These are phyloP conservation scores for Gadus macrocephalus DNA, from an alignment of 2,113 vertebrate genomes.

Conservation along the genomic window DNA sequence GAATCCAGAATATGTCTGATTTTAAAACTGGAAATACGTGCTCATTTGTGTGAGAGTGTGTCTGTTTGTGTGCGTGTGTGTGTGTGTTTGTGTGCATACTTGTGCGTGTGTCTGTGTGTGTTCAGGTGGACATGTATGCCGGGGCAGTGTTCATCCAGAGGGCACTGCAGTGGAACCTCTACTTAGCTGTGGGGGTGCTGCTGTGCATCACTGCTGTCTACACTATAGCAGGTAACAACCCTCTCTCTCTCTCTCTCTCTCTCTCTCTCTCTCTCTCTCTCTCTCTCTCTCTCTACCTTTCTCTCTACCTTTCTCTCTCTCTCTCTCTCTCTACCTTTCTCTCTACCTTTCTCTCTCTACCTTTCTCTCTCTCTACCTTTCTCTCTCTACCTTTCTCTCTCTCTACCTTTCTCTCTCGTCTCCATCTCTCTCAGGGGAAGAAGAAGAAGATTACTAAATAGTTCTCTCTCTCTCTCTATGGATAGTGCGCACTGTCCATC, in stretches of 20 bases:
- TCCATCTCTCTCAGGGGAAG: too few relatives aligned
- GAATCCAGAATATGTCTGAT: too few relatives aligned
- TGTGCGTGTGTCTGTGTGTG: not conserved
- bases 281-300: not conserved
- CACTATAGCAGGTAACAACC: slow-evolving; percentile 82
- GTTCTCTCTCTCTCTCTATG: not conserved
- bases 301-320: too few relatives aligned
- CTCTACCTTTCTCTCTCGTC: too few relatives aligned
- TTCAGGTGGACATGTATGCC: slow-evolving; percentile 94
- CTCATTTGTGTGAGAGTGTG: not conserved
- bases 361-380: not conserved
- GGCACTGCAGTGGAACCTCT: slow-evolving; percentile 88
- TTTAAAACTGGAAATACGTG: too few relatives aligned
- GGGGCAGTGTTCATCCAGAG: slow-evolving; percentile 96
- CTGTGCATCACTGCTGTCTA: slow-evolving; percentile 85
- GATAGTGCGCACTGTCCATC: too few relatives aligned
- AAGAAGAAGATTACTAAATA: too few relatives aligned
- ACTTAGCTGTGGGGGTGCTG: slow-evolving; percentile 77
- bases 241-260: not conserved
- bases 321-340: too few relatives aligned
- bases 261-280: not conserved
- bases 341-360: not conserved
- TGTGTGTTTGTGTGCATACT: not conserved
- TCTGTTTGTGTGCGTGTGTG: not conserved
- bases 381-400: too few relatives aligned